Evolutionary conservation across 2,888 invertebrate genomes (phyloP).

Genomic region (Hirtodrosophila cameraria): DNA sequence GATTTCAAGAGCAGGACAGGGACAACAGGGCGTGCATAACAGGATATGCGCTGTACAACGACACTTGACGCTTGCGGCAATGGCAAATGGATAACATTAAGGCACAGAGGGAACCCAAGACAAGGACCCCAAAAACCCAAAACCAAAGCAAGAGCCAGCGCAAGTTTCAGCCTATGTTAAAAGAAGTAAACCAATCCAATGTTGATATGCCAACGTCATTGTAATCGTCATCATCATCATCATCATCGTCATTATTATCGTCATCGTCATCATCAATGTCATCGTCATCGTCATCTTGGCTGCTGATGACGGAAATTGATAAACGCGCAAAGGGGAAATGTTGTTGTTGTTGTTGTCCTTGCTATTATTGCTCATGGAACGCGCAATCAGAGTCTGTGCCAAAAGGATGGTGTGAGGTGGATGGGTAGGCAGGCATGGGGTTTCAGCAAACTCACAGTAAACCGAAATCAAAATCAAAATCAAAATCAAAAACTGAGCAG

Average conservation of each 20-base stretch:
- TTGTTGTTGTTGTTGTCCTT: conserved; percentile 16
- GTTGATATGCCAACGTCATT: conserved; percentile 36
- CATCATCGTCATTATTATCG: conserved; percentile 17
- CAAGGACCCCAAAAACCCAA: neutral
- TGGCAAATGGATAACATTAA: conserved; percentile 49
- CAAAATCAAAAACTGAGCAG: conserved; percentile 80
- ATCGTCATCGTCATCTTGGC: conserved; percentile 40
- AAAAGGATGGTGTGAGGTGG: neutral
- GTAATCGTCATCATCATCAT: conserved; percentile 8
- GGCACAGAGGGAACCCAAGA: conserved; percentile 12
- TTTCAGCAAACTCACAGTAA: conserved; percentile 50
- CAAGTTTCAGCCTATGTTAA: conserved; percentile 23
- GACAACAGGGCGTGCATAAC: conserved; percentile 23
- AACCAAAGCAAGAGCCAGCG: conserved; percentile 8
- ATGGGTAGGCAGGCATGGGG: neutral
- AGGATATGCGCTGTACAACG: conserved; percentile 46
- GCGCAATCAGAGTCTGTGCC: conserved; percentile 57
- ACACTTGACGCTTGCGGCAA: conserved; percentile 45
- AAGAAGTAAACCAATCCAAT: conserved; percentile 33
- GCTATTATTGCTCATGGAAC: conserved; percentile 28
- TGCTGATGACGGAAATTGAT: conserved; percentile 79
- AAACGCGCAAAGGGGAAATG: conserved; percentile 73
- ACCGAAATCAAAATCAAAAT: conserved; percentile 73
- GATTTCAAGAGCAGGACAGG: conserved; percentile 1
- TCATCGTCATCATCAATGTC: conserved; percentile 5